A percentile compares a stretch with the other conserved stretches of the same genome.
These are phyloP conservation scores for Lophius piscatorius DNA, from an alignment of 2,113 vertebrate species.

Conservation along the genomic window DNA sequence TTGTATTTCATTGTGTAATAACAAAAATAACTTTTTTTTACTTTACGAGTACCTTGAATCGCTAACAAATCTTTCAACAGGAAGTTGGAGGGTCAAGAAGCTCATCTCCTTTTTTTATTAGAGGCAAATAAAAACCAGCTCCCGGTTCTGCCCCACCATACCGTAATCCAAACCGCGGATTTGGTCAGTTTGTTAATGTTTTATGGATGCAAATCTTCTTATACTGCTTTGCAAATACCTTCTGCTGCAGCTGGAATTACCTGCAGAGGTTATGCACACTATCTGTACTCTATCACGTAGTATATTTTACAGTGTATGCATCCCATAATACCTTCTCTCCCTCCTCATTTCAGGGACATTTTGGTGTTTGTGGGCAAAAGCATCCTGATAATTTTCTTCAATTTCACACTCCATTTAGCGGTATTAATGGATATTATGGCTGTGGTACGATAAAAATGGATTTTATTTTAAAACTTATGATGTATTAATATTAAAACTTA, in stretches of 20 bases:
- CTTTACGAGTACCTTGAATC: no score
- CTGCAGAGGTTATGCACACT: conserved; percentile 18
- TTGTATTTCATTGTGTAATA: conserved; percentile 5
- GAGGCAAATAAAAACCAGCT: conserved; percentile 31
- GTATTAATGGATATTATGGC: neutral
- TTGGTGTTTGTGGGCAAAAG: conserved; percentile 28
- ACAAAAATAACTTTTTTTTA: no score
- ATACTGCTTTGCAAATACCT: conserved; percentile 10
- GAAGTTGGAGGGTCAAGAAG: no score
- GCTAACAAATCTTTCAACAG: no score
- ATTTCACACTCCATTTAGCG: conserved; percentile 21
- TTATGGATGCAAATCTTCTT: conserved; percentile 34
- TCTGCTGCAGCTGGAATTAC: conserved; percentile 30
- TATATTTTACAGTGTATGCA: conserved; percentile 8
- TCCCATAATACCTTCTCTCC: conserved; percentile 14
- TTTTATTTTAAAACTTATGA: conserved; percentile 7
- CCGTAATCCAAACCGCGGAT: conserved; percentile 38
- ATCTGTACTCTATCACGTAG: conserved; percentile 10
- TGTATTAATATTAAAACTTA: no score
- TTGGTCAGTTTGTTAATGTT: conserved; percentile 25
- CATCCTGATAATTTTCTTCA: conserved; percentile 20
- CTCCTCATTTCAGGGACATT: neutral
- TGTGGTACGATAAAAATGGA: neutral
- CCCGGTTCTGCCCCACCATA: neutral
- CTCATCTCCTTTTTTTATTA: conserved; percentile 15